A percentile compares a stretch with the other conserved stretches of the same genome.
Conservation (phyloP, 2,797 vertebrate genomes). For the Crypturellus tataupa region DNA sequence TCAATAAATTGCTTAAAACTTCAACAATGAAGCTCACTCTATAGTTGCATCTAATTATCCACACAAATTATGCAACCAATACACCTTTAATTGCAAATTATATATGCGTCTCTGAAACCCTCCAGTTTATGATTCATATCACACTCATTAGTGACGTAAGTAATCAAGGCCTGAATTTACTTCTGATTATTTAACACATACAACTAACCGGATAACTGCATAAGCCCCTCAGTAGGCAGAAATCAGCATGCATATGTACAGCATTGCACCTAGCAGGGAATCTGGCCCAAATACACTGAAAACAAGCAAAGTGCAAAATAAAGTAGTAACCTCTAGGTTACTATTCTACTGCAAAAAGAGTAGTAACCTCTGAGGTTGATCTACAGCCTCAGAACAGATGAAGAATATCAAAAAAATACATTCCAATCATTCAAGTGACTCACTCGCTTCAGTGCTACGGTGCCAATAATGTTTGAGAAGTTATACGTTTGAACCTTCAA, state of each 20-base stretch:
- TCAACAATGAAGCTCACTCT: background rate
- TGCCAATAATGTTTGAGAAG: background rate
- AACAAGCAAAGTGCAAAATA: background rate
- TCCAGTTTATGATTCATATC: background rate
- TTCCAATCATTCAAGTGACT: accelerated
- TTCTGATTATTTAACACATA: background rate
- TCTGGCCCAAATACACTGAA: background rate
- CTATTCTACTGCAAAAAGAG: too few species aligned
- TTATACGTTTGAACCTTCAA: background rate
- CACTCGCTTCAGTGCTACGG: background rate
- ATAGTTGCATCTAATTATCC: background rate
- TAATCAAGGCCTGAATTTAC: background rate
- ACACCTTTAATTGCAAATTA: background rate
- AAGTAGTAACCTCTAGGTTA: background rate
- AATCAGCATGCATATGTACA: background rate
- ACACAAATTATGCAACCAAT: background rate
- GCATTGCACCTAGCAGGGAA: background rate
- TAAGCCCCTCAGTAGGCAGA: background rate
- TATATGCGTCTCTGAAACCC: background rate
- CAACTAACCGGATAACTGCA: background rate
- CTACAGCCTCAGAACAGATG: background rate
- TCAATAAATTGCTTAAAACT: background rate
- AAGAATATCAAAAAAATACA: background rate
- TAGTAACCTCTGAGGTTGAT: background rate
- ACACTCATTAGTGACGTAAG: background rate